These are phyloP conservation scores for Poecilia velifera DNA, from an alignment of 2,797 vertebrate genomes.

Conservation along the genomic window DNA sequence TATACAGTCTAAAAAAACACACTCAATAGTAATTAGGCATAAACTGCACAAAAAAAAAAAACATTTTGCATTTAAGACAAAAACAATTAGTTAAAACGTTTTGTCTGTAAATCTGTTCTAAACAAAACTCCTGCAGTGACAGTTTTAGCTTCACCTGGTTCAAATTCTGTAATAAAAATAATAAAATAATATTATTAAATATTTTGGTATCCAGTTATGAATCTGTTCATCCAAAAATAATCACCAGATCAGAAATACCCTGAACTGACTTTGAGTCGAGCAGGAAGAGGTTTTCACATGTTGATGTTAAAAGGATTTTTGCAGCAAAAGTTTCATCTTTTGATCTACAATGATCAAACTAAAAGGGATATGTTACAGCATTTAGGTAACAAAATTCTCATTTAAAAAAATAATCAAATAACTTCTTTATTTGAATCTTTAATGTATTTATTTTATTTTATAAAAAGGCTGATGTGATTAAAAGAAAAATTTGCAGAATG, in stretches of 20 bases:
- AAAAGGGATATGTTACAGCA: too few species aligned
- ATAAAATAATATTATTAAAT: not conserved
- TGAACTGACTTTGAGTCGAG: too few species aligned
- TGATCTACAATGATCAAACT: too few species aligned
- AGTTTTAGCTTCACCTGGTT: not conserved
- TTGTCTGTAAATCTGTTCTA: not conserved
- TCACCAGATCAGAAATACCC: not conserved
- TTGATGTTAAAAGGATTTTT: too few species aligned
- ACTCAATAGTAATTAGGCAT: not conserved
- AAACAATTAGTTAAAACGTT: too few species aligned
- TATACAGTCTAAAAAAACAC: not conserved
- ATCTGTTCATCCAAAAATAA: not conserved
- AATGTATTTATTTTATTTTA: too few species aligned
- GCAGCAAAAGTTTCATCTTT: too few species aligned
- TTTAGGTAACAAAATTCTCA: too few species aligned
- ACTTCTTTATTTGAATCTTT: too few species aligned
- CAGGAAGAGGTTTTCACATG: too few species aligned
- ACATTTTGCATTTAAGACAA: not conserved
- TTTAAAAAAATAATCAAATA: too few species aligned
- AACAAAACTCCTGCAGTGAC: not conserved
- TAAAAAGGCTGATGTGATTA: not conserved
- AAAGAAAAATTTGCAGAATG: too few species aligned
- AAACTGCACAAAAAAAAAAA: not conserved
- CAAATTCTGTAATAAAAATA: not conserved
- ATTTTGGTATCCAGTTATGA: not conserved